Evolutionary conservation across 1,140 invertebrate species (phyloP).

Genomic region (Panagrolaimus sp.): DNA sequence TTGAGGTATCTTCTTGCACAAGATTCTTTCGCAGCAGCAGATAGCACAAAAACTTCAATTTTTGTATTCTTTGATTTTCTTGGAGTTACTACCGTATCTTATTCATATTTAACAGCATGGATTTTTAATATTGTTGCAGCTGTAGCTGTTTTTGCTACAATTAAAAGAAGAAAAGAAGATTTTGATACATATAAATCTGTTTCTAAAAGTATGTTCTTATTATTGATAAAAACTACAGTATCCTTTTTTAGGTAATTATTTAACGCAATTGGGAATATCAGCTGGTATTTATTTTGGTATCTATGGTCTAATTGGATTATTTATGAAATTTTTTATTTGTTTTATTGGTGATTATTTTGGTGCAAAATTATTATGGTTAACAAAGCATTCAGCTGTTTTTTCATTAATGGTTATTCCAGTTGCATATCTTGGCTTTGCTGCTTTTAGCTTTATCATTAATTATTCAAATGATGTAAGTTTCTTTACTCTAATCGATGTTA

Average conservation of each 20-base stretch:
- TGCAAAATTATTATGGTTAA: background rate
- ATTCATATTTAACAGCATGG: background rate
- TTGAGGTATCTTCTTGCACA: background rate
- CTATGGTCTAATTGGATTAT: background rate
- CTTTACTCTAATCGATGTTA: too few species aligned
- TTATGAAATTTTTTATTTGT: background rate
- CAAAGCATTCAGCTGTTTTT: background rate
- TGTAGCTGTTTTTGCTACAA: background rate
- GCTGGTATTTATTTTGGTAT: background rate
- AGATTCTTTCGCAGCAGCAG: background rate
- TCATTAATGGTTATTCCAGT: background rate
- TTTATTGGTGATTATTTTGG: background rate
- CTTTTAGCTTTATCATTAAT: background rate
- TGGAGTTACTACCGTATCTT: background rate
- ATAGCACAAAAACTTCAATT: background rate
- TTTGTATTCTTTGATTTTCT: conserved; percentile 16
- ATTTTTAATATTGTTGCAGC: background rate
- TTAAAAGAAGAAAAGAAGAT: background rate
- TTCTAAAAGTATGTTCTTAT: too few species aligned
- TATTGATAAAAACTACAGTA: too few species aligned
- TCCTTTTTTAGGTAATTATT: too few species aligned
- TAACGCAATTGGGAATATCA: too few species aligned
- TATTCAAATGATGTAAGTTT: too few species aligned
- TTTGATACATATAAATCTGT: background rate
- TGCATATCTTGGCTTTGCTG: background rate